Base-by-base conservation (phyloP, 2,888 invertebrate species). In the Polydrusus pterygomalis region DNA sequence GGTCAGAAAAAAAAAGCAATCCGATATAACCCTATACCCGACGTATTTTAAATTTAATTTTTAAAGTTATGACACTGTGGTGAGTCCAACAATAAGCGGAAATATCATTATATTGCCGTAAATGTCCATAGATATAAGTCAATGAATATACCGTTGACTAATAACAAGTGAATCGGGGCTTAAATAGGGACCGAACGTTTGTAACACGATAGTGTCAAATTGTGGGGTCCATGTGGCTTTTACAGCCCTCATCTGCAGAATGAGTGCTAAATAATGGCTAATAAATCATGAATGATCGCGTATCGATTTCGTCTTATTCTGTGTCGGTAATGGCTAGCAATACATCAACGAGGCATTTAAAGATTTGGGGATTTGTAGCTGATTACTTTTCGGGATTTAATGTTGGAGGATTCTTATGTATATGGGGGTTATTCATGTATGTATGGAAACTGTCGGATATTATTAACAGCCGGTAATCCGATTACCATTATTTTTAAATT, bases 231-330 rank as follows among this genome's bases (percentile, higher is more conserved):
- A 8, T 49, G 69, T 70, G 74, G 74, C 69, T 74, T 74, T 74
- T 70, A 54, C 69, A 62, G 68, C 76, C 68, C 72, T 72, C 72
- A 76, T 72, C 69, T 58, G 64, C 69, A 60, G 72, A 72, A 76
- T 63, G 56, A 72, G 69, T 49, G 69, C 54, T 69, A 76, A 76
- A 76, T 76, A 76, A 76, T 76, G 69, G 63, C 63, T 72, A 68
- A 76, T 76, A 76, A 72, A 76, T 76, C 76, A 76, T 69, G 68
- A 68, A 71, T 62, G 75, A 64, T 67, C 63, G 71, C 38, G 63
- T 72, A 76, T 76, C 72, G 76, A 76, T 62, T 71, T 60, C 64
- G 38, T 51, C 71, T 75, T 68, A 58, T 54, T 65, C 40, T 58
- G 54, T 38, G 58, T 63, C 47, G 68, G 47, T 68, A 62, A 68